Base-by-base conservation (phyloP, 2,113 vertebrate genomes). In the Lepisosteus osseus region DNA sequence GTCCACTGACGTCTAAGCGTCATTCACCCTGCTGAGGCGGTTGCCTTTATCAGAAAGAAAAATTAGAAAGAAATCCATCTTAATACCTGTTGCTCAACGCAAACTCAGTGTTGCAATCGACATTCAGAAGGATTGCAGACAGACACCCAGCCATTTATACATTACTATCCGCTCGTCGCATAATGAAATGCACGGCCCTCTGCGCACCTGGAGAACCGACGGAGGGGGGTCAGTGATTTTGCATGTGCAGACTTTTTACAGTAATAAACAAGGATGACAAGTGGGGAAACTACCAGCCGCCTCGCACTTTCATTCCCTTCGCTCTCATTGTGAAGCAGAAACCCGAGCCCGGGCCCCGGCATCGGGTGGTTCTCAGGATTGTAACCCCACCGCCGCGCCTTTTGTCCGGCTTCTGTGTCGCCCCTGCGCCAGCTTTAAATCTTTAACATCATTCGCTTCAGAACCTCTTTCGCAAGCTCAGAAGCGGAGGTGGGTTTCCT, bases 261-360 rank as follows among this genome's bases (percentile, higher is more conserved):
- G 82, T 77, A 86, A 82, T 79, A 77, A 70, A 79, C 84, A 83
- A 82, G 75, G 71, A 81, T 83, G 64, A 61, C 70, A 78, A 70
- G 86, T 86, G 41, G 82, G 79, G 68, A 86, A 88, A 81, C 70
- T 76, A 80, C 67, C 2, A 83, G 78, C 82, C 80, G 79, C 84
- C 84, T 85, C 86, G 76, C 77, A 72, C 69, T 89, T 90, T 92
- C 85, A 91, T 55, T 81, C 79, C 80, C 72, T 87, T 90, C 83
- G 81, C 86, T 86, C 89, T 89, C 89, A 91, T 92, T 90, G 89
- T 90, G 79, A 78, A 83, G 78, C 75, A 80, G 92, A 90, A 89
- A 93, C 78, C 80, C 75, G 86, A 88, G 76, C 80, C 47, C 85
- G 84, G 85, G 78, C 72, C 74, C 77, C 73, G 84, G 80, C 65